These are phyloP conservation scores for Xenops minutus DNA, from an alignment of 2,797 vertebrate species.

Conservation along the genomic window DNA sequence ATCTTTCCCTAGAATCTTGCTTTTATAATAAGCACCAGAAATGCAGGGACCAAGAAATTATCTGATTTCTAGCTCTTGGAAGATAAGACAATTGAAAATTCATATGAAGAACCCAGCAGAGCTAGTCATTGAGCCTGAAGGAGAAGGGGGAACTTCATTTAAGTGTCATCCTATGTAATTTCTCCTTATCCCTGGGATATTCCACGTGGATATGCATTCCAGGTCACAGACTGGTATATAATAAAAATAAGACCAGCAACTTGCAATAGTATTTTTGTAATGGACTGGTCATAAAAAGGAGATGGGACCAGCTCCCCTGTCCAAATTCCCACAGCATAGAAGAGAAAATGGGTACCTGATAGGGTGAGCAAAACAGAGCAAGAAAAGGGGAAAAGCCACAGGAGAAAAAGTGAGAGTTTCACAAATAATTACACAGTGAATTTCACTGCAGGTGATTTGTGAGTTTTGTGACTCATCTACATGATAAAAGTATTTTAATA, in stretches of 20 bases:
- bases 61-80: neutral
- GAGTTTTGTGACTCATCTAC: neutral
- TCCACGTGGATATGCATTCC: neutral
- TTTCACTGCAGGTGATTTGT: neutral
- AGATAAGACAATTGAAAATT: neutral
- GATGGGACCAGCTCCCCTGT: neutral
- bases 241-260: neutral
- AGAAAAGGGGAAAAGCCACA: neutral
- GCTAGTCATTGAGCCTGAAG: neutral
- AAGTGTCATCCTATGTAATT: neutral
- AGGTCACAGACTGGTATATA: neutral
- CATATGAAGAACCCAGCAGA: neutral
- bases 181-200: neutral
- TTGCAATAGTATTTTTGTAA: neutral
- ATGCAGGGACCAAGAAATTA: neutral
- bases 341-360: neutral
- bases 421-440: neutral
- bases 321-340: neutral
- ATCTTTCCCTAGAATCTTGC: neutral
- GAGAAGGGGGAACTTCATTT: neutral
- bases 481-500: neutral
- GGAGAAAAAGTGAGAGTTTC: neutral
- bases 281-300: neutral
- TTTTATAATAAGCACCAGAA: constrained; percentile 18
- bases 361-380: neutral